Evolutionary conservation across 2,113 vertebrate species (phyloP).

Genomic region (Sebastes schlegelii): DNA sequence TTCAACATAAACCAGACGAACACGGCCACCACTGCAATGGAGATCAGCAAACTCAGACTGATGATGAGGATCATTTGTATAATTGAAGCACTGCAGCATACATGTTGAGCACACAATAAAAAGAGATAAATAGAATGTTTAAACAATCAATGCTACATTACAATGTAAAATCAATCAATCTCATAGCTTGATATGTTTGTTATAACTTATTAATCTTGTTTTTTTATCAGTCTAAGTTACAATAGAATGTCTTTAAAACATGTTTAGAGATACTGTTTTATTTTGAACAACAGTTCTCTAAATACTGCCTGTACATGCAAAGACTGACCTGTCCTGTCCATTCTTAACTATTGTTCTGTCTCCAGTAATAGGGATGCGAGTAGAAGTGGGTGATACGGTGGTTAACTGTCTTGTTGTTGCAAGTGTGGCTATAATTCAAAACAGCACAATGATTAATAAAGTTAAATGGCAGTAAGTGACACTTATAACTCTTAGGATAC

Average conservation of each 20-base stretch:
- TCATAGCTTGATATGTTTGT: no score
- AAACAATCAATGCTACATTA: neutral
- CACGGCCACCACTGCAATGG: slow-evolving; percentile 13
- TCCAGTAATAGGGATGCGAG: neutral
- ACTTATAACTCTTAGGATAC: no score
- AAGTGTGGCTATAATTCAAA: neutral
- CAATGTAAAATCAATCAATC: neutral
- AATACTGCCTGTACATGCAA: neutral
- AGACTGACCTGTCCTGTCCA: neutral
- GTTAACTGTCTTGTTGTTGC: neutral
- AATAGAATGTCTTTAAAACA: no score
- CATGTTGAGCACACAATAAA: no score
- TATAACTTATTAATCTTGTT: no score
- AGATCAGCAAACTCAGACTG: slow-evolving; percentile 40
- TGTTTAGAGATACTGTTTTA: no score
- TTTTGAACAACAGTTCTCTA: no score
- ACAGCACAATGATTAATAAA: neutral
- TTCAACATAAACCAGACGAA: slow-evolving; percentile 25
- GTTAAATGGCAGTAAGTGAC: neutral
- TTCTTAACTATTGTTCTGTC: neutral
- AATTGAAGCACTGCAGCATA: neutral
- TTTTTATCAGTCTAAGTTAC: no score
- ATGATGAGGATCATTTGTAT: slow-evolving; percentile 4
- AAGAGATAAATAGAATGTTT: neutral
- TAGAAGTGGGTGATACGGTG: neutral